Conservation (phyloP, 2,797 vertebrate genomes). For the Aselliscus stoliczkanus region DNA sequence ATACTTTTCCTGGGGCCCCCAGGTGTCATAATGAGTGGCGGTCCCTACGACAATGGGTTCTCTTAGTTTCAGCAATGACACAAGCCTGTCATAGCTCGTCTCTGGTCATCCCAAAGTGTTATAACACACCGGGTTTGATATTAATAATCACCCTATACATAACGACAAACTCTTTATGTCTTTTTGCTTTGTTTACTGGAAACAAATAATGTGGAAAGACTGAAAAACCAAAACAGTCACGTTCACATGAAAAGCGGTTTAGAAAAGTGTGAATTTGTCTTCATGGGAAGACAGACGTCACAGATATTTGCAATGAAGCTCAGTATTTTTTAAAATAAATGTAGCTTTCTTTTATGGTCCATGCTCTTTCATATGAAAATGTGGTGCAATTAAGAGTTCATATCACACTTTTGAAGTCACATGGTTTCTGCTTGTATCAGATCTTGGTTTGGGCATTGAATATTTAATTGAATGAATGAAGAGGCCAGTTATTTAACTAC, state of each 20-base stretch:
- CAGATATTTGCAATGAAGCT: not conserved
- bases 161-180: not conserved
- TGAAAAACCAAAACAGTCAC: too few relatives aligned
- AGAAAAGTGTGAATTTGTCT: not conserved
- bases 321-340: not conserved
- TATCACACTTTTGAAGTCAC: not conserved
- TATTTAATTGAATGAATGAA: not conserved
- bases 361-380: not conserved
- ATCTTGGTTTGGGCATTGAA: not conserved
- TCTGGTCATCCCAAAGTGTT: not conserved
- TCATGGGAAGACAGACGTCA: not conserved
- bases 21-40: slow-evolving; percentile 41
- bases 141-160: not conserved
- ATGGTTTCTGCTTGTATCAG: not conserved
- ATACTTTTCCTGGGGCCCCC: slow-evolving; percentile 39
- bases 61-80: not conserved
- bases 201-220: not conserved
- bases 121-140: not conserved
- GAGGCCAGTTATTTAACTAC: not conserved
- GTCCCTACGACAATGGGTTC: slow-evolving; percentile 47
- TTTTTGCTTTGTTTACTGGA: not conserved
- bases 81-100: not conserved
- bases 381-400: not conserved
- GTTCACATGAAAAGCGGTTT: not conserved
- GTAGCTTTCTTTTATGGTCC: not conserved